Conservation (phyloP, 1,140 invertebrate species). For the Amyelois transitella region DNA sequence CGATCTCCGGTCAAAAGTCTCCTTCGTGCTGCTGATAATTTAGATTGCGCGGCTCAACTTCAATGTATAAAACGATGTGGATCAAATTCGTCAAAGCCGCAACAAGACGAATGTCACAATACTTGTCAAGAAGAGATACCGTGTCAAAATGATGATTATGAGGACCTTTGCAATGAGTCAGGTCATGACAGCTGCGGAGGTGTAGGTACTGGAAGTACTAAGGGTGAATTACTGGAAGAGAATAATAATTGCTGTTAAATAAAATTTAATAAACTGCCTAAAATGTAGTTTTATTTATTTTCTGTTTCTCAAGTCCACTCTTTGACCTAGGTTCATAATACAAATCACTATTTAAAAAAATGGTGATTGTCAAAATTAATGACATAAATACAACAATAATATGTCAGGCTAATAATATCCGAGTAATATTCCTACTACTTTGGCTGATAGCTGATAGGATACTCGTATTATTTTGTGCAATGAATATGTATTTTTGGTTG, state of each 20-base stretch:
- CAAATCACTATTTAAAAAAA: too few relatives aligned
- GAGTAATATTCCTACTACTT: too few relatives aligned
- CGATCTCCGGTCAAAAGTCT: not conserved
- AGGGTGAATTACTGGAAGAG: not conserved
- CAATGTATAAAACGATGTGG: not conserved
- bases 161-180: slow-evolving; percentile 18
- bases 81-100: not conserved
- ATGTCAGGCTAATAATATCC: too few relatives aligned
- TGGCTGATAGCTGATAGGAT: too few relatives aligned
- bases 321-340: too few relatives aligned
- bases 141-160: slow-evolving; percentile 2
- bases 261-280: too few relatives aligned
- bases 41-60: not conserved
- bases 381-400: too few relatives aligned
- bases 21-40: not conserved
- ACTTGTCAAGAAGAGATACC: slow-evolving; percentile 13
- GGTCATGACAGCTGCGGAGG: slow-evolving; percentile 3
- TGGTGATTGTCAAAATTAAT: too few relatives aligned
- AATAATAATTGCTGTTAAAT: not conserved
- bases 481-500: too few relatives aligned
- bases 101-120: slow-evolving; percentile 28
- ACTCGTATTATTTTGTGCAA: too few relatives aligned
- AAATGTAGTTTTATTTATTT: too few relatives aligned
- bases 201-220: not conserved
- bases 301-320: too few relatives aligned